These are phyloP conservation scores for Melinopterus prodromus DNA, from an alignment of 2,888 invertebrate species.

Conservation along the genomic window DNA sequence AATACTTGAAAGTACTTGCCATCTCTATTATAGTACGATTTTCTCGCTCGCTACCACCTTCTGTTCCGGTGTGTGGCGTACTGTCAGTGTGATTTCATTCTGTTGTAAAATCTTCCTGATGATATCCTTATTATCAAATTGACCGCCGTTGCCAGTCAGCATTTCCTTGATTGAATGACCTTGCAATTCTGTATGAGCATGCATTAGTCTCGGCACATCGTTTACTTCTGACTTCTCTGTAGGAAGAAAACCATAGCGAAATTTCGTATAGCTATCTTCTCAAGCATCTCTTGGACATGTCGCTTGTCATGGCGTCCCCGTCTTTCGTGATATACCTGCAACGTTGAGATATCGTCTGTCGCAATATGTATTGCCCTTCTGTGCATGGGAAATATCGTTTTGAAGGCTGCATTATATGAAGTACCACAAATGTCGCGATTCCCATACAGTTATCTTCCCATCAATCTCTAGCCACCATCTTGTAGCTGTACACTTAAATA, in stretches of 20 bases:
- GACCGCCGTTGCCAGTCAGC: slow-evolving; percentile 49
- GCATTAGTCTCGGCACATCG: slow-evolving; percentile 44
- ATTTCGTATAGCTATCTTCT: slow-evolving; percentile 45
- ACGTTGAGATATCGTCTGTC: not conserved
- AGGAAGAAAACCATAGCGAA: slow-evolving; percentile 44
- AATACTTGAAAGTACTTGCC: slow-evolving; percentile 47
- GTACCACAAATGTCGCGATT: slow-evolving; percentile 29
- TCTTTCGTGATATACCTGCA: slow-evolving; percentile 49
- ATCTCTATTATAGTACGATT: slow-evolving; percentile 47
- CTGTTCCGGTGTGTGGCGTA: slow-evolving; percentile 40
- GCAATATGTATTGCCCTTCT: not conserved
- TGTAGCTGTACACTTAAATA: slow-evolving; percentile 36
- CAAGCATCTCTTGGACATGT: slow-evolving; percentile 46
- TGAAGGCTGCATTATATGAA: slow-evolving; percentile 29
- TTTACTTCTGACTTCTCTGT: no score
- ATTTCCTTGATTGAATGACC: slow-evolving; percentile 48
- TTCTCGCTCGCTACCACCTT: slow-evolving; percentile 40
- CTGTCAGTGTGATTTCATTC: slow-evolving; percentile 39
- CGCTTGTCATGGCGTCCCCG: slow-evolving; percentile 48
- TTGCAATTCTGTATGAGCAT: slow-evolving; percentile 40
- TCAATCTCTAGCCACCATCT: not conserved
- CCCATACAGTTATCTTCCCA: not conserved
- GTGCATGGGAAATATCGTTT: not conserved
- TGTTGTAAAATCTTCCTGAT: slow-evolving; percentile 41
- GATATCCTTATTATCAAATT: slow-evolving; percentile 48